A percentile compares a stretch with the other conserved stretches of the same genome.
phyloP scores from a whole-genome alignment of 2,888 invertebrate species.

The Hemistola chrysoprasaria region DNA sequence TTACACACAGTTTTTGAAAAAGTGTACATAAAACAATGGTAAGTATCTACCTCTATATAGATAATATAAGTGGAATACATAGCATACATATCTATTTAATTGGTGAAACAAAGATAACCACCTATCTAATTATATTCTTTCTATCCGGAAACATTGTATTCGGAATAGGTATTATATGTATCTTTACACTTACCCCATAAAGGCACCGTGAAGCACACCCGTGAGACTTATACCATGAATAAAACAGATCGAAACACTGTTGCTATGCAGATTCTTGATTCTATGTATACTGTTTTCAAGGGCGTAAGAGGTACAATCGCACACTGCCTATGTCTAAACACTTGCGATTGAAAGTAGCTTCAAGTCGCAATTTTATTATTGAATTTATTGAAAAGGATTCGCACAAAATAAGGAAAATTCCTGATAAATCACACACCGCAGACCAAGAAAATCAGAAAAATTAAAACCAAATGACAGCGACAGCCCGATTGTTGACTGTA shows the following conservation, averaged over 20 bases:
- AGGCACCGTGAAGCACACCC: constrained; percentile 51
- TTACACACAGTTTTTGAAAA: no score
- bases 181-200: constrained; percentile 57
- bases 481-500: not conserved
- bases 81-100: no score
- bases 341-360: no score
- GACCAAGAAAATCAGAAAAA: constrained; percentile 4
- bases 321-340: constrained; percentile 26
- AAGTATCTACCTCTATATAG: no score
- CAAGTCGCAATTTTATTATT: not conserved
- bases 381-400: not conserved
- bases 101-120: constrained; percentile 24
- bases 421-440: constrained; percentile 4
- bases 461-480: constrained; percentile 4
- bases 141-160: no score
- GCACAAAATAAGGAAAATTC: constrained; percentile 7
- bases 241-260: constrained; percentile 64
- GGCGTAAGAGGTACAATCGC: constrained; percentile 55
- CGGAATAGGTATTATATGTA: no score
- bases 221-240: constrained; percentile 52
- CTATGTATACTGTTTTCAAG: constrained; percentile 73
- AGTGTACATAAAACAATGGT: no score
- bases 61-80: no score
- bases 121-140: no score
- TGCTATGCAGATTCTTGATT: constrained; percentile 77